phyloP scores from a whole-genome alignment of 2,113 vertebrate genomes.

The Prinia subflava region DNA sequence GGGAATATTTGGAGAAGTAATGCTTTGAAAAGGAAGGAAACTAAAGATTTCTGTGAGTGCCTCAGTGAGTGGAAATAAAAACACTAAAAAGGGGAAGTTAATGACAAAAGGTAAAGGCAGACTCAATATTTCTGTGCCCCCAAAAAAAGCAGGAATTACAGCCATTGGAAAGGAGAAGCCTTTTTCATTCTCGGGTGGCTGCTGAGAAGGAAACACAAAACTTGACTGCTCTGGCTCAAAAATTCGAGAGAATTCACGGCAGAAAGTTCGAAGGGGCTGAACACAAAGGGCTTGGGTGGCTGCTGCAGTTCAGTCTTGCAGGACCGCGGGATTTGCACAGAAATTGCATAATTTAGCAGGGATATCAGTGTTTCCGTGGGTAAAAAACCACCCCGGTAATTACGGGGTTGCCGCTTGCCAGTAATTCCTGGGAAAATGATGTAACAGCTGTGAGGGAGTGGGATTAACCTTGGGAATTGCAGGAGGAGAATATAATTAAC shows the following conservation, averaged over 20 bases:
- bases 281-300: neutral
- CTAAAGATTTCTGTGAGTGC: neutral
- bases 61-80: neutral
- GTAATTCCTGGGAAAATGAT: neutral
- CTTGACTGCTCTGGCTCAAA: neutral
- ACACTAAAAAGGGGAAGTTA: neutral
- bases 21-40: neutral
- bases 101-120: neutral
- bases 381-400: neutral
- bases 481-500: neutral
- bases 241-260: neutral
- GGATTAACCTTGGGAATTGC: neutral
- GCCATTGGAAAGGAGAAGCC: neutral
- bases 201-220: neutral
- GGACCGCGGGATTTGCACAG: neutral
- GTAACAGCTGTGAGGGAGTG: neutral
- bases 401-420: neutral
- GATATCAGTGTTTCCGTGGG: neutral
- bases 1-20: neutral
- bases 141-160: neutral
- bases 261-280: neutral
- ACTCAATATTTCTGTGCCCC: neutral
- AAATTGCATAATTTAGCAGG: neutral
- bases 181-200: neutral
- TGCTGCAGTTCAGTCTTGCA: neutral